A percentile compares a stretch with the other conserved stretches of the same genome.
phyloP scores from a whole-genome alignment of 2,888 invertebrate genomes.

The Orchesella flavescens region DNA sequence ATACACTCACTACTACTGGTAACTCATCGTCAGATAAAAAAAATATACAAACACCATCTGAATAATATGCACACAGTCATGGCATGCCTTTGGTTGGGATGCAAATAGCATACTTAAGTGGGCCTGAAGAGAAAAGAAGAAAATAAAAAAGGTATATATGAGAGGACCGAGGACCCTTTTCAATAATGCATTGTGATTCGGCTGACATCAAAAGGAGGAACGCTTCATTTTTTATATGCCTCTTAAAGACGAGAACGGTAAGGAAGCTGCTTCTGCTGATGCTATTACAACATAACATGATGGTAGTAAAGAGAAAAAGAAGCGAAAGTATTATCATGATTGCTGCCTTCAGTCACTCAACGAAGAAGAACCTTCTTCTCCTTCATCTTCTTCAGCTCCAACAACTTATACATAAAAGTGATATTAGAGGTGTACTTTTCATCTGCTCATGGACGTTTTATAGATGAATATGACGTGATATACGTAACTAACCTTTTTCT shows the following conservation, averaged over 20 bases:
- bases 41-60: too few species aligned
- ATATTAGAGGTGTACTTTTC: conserved; percentile 46
- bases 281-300: conserved; percentile 24
- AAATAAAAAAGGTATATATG: conserved; percentile 10
- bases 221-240: conserved; percentile 55
- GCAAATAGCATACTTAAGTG: conserved; percentile 12
- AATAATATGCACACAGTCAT: too few species aligned
- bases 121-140: conserved; percentile 4
- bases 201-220: conserved; percentile 64
- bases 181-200: conserved; percentile 66
- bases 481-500: conserved; percentile 42
- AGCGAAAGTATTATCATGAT: conserved; percentile 46
- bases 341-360: conserved; percentile 56
- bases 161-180: conserved; percentile 52
- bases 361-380: conserved; percentile 20
- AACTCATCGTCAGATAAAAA: too few species aligned
- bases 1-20: too few species aligned
- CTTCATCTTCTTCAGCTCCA: conserved; percentile 46
- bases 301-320: conserved; percentile 41
- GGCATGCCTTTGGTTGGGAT: neutral
- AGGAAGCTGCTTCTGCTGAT: conserved; percentile 38
- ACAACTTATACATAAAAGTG: conserved; percentile 37
- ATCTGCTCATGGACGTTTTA: conserved; percentile 35
- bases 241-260: conserved; percentile 31
- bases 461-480: neutral